Conservation (phyloP, 2,888 invertebrate genomes). For the Tolmerus cingulatus region DNA sequence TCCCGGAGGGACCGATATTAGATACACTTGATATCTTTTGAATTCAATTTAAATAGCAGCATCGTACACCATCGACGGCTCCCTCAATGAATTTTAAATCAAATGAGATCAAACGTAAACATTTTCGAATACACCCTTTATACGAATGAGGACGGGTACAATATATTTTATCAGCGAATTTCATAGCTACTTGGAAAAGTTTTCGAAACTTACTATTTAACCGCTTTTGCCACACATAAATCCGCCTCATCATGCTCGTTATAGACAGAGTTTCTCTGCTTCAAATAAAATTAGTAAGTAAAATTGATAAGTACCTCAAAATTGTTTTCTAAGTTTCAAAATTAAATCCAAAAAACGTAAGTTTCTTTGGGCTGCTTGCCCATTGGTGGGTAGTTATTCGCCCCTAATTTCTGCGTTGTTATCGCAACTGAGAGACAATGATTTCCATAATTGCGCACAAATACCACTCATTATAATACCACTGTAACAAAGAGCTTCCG, state of each 20-base stretch:
- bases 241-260: neutral
- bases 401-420: neutral
- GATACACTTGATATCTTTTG: neutral
- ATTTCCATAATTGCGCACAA: neutral
- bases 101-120: neutral
- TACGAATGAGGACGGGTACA: neutral
- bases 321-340: neutral
- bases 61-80: neutral
- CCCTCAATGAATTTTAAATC: neutral
- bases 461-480: neutral
- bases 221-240: neutral
- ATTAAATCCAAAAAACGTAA: neutral
- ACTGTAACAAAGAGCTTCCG: neutral
- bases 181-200: neutral
- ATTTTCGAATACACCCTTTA: neutral
- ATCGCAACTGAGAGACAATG: neutral
- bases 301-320: neutral
- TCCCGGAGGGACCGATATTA: neutral
- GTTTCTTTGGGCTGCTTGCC: neutral
- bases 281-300: neutral
- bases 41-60: neutral
- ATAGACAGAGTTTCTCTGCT: neutral
- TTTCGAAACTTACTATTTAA: neutral
- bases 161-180: neutral
- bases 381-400: neutral